Conservation (phyloP, 1,140 invertebrate genomes). For the Drosophila chauvacae region DNA sequence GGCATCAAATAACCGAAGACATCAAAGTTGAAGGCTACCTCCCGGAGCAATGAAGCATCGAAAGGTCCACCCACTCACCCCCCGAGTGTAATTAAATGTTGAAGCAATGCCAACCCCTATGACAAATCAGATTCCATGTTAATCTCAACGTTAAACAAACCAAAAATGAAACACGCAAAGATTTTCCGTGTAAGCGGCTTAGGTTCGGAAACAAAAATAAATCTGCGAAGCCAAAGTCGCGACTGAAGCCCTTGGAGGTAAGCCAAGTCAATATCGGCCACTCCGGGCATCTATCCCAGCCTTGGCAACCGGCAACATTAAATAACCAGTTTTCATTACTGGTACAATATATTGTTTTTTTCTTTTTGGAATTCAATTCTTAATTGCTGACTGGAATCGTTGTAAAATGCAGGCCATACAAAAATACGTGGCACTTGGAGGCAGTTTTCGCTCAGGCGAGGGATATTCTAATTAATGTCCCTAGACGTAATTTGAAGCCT, state of each 20-base stretch:
- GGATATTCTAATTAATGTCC: conserved; percentile 60
- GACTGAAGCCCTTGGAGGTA: conserved; percentile 35
- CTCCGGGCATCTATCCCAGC: conserved; percentile 9
- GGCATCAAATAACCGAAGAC: conserved; percentile 61
- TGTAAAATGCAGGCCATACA: conserved; percentile 27
- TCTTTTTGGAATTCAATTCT: neutral
- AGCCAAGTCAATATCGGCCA: conserved; percentile 52
- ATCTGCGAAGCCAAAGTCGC: conserved; percentile 40
- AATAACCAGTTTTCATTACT: conserved; percentile 32
- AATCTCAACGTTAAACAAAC: conserved; percentile 74
- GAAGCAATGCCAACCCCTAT: conserved; percentile 51
- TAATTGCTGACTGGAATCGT: conserved; percentile 48
- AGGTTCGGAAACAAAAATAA: conserved; percentile 49
- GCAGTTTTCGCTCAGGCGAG: conserved; percentile 25
- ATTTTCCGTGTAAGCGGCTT: conserved; percentile 71
- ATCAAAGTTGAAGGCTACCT: conserved; percentile 56
- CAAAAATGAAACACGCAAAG: conserved; percentile 75
- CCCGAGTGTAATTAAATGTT: conserved; percentile 64
- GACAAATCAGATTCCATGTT: conserved; percentile 69
- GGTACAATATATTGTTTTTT: conserved; percentile 9
- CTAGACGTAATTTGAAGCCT: conserved; percentile 32
- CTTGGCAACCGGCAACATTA: conserved; percentile 44
- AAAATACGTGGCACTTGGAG: conserved; percentile 33
- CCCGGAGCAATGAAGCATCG: conserved; percentile 4
- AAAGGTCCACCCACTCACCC: conserved; percentile 20